Evolutionary conservation across 1,140 invertebrate genomes (phyloP), one percentile per base, ranked within the genome.

Genomic region (Sinella curviseta): DNA sequence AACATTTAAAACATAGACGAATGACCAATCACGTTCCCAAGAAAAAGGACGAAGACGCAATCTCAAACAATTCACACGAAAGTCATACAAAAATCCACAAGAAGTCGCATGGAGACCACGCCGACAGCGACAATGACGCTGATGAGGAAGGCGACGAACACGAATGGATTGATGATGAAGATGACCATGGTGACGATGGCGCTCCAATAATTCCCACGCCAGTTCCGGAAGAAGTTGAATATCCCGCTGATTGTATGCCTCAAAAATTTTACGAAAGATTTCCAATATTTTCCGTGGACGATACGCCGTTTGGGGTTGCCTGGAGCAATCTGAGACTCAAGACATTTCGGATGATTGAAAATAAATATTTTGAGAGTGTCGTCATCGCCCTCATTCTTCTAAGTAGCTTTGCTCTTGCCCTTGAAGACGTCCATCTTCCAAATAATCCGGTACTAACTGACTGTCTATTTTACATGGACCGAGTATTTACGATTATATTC

Each of bases 331-430:
- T 97, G 36, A 90, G 97, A 85, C 91, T 94, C 84, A 96, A 97
- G 88, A 97, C 95, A 77, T 97, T 94, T 88, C 91, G 92, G 88
- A 90, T 98, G 83, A 97, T 98, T 85, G 97, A 98, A 89, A 97
- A 98, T 89, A 97, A 96, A 89, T 98, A 98, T 89, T 99, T 99
- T 90, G 97, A 99, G 91, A 97, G 95, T 84, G 95, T 97, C 88
- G 96, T 98, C 87, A 98, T 99, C 86, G 94, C 94, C 84, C 97
- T 98, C 94, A 99, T 99, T 88, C 90, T 98, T 86, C 91, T 97
- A 84, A 98, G 96, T 90, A 97, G 95, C 91, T 90, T 98, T 88
- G 95, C 97, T 86, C 91, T 99, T 91, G 97, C 97, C 83, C 89
- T 97, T 86, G 97, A 99, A 92, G 97, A 99, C 89, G 94, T 97